A percentile compares a stretch with the other conserved stretches of the same genome.
These are phyloP conservation scores for Xanthostigma xanthostigma DNA, from an alignment of 2,888 invertebrate genomes.

Conservation along the genomic window DNA sequence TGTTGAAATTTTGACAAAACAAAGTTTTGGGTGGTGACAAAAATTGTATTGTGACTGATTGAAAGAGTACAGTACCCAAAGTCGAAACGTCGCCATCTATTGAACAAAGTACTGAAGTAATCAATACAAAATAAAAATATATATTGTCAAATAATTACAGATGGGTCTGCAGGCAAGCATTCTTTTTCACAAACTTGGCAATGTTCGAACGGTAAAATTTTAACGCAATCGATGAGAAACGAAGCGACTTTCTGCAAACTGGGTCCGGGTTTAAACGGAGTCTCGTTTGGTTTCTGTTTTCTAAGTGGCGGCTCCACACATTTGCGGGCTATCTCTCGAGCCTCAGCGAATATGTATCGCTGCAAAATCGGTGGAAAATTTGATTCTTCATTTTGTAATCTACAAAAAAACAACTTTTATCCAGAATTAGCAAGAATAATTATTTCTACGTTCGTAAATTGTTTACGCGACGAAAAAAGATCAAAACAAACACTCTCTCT, in stretches of 20 bases:
- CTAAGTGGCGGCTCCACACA: conserved; percentile 54
- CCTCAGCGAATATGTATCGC: conserved; percentile 46
- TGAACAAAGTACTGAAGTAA: too few species aligned
- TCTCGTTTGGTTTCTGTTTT: conserved; percentile 32
- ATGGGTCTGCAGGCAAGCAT: conserved; percentile 42
- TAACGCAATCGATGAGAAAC: conserved; percentile 46
- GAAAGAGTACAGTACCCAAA: too few species aligned
- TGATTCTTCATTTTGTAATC: conserved; percentile 40
- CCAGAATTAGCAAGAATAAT: conserved; percentile 11
- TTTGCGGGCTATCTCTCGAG: conserved; percentile 48
- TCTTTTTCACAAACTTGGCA: conserved; percentile 46
- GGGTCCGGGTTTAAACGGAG: conserved; percentile 42
- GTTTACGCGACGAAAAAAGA: too few species aligned
- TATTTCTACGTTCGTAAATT: background rate
- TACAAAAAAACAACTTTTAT: conserved; percentile 20
- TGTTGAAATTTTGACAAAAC: too few species aligned
- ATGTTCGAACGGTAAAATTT: conserved; percentile 40
- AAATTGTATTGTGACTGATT: too few species aligned
- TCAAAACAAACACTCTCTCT: too few species aligned
- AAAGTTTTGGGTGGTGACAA: too few species aligned
- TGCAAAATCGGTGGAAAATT: conserved; percentile 49
- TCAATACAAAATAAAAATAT: too few species aligned
- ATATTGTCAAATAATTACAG: conserved; percentile 23
- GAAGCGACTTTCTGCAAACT: conserved; percentile 42
- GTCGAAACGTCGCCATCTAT: too few species aligned